Conservation (phyloP, 2,113 vertebrate genomes). For the Catharus minimus region DNA sequence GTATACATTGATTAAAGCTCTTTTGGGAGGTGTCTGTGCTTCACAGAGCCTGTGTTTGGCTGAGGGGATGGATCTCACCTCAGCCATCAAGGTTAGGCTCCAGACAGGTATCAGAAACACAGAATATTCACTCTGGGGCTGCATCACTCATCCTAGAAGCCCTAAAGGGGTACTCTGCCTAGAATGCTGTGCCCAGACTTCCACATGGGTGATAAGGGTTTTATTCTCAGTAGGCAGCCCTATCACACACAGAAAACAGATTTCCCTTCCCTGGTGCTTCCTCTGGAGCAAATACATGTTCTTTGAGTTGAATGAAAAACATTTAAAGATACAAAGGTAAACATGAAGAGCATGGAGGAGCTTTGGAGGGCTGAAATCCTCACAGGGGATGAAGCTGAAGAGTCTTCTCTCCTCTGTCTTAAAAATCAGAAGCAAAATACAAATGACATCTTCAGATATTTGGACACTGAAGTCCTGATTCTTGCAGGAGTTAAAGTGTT, state of each 20-base stretch:
- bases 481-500: not conserved
- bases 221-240: not conserved
- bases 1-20: not conserved
- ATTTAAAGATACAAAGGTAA: not conserved
- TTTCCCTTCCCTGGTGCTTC: not conserved
- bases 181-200: not conserved
- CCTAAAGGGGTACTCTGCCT: not conserved
- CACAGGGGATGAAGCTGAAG: not conserved
- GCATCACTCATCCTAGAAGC: not conserved
- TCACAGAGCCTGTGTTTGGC: not conserved
- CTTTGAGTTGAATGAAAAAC: not conserved
- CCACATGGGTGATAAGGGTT: accelerated
- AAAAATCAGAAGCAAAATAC: not conserved
- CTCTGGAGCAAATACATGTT: not conserved
- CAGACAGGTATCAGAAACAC: not conserved
- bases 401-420: not conserved
- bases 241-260: not conserved
- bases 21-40: not conserved
- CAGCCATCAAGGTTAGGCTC: not conserved
- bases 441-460: not conserved
- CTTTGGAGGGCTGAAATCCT: not conserved
- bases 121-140: not conserved
- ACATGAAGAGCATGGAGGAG: not conserved
- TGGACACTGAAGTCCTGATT: not conserved
- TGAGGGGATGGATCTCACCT: not conserved